phyloP scores from a whole-genome alignment of 1,140 invertebrate species.

The Halictus rubicundus region DNA sequence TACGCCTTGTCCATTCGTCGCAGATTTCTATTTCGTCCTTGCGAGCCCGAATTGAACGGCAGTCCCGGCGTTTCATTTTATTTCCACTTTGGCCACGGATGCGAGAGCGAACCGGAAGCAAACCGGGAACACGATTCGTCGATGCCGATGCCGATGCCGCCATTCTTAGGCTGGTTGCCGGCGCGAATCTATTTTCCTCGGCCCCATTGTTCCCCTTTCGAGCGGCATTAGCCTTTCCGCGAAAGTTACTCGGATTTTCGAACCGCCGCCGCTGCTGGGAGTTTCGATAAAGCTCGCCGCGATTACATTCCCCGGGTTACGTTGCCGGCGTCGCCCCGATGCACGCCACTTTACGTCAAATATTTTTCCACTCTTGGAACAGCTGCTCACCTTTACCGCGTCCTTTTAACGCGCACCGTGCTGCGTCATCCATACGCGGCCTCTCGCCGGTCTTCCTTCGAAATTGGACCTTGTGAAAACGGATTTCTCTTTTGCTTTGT shows the following conservation, averaged over 20 bases:
- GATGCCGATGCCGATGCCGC: background rate
- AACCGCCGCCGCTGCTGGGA: background rate
- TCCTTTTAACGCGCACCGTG: no score
- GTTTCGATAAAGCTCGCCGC: background rate
- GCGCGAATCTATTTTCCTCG: constrained; percentile 1
- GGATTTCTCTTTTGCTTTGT: no score
- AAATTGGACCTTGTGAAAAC: no score
- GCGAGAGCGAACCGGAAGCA: no score
- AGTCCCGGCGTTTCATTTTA: constrained; percentile 20
- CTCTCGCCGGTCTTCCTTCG: no score
- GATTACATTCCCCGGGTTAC: background rate
- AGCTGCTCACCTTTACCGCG: background rate
- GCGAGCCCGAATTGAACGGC: constrained; percentile 1
- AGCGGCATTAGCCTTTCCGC: background rate
- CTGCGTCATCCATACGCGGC: no score
- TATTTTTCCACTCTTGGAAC: background rate
- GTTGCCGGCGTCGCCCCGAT: background rate
- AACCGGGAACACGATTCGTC: constrained; percentile 10
- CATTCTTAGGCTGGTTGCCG: background rate
- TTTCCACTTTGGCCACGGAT: constrained; percentile 24
- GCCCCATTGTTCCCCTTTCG: background rate
- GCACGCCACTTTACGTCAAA: background rate
- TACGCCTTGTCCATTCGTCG: background rate
- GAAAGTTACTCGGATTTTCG: background rate
- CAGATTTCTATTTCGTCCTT: constrained; percentile 29